Percentiles rank a stretch among this genome's conserved stretches.
Evolutionary conservation across 2,113 vertebrate species (phyloP).

Genomic region (Onychostruthus taczanowskii): DNA sequence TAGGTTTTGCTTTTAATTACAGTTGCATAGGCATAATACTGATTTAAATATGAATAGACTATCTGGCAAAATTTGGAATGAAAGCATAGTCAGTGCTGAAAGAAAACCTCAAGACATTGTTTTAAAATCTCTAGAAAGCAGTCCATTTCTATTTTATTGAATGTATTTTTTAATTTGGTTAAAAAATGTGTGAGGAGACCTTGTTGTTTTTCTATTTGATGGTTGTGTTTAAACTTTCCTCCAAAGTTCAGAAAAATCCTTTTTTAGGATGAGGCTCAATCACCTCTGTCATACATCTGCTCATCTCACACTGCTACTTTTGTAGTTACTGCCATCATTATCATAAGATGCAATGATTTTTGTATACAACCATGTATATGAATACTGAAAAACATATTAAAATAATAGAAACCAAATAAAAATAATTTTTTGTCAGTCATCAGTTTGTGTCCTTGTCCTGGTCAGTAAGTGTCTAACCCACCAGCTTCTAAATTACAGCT

Average conservation of each 20-base stretch:
- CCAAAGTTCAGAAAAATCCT: neutral
- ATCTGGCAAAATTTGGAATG: neutral
- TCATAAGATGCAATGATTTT: neutral
- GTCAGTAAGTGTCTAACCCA: neutral
- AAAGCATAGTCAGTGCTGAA: neutral
- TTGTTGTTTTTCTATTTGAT: neutral
- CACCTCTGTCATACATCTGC: neutral
- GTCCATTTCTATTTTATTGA: neutral
- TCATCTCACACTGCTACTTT: neutral
- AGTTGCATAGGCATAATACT: neutral
- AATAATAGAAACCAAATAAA: neutral
- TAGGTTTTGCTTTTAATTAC: neutral
- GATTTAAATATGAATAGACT: neutral
- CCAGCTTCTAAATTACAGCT: neutral
- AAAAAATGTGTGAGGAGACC: neutral
- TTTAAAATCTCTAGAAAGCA: neutral
- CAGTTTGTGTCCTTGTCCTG: neutral
- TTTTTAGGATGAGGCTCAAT: neutral
- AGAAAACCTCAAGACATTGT: neutral
- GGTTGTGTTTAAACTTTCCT: neutral
- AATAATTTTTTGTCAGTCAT: neutral
- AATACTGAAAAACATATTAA: neutral
- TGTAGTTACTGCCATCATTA: neutral
- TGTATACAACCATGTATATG: neutral
- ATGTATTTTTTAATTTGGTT: neutral